Conservation (phyloP, 1,140 invertebrate genomes). For the Apolygus lucorum region DNA sequence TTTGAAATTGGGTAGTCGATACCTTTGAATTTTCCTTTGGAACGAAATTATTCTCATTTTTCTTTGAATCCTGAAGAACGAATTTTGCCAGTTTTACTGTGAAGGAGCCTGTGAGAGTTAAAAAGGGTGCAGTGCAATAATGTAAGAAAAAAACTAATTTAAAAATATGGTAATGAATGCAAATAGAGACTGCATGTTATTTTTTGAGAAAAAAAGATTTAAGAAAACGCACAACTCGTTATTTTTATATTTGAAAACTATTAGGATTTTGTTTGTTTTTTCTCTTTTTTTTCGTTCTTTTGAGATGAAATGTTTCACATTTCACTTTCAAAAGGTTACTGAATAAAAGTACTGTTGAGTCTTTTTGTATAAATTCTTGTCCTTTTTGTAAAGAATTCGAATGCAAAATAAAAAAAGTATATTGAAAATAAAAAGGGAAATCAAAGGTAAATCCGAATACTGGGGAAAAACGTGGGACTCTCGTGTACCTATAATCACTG, state of each 20-base stretch:
- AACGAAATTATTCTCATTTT: no score
- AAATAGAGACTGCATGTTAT: conserved; percentile 15
- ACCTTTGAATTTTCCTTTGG: no score
- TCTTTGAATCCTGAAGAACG: neutral
- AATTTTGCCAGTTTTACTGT: neutral
- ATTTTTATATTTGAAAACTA: conserved; percentile 3
- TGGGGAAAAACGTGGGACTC: neutral
- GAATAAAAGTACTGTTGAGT: neutral
- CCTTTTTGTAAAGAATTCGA: no score
- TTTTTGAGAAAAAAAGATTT: conserved; percentile 8
- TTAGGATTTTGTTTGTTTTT: neutral
- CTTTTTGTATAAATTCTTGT: neutral
- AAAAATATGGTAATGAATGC: conserved; percentile 6
- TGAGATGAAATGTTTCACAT: neutral
- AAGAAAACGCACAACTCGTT: conserved; percentile 4
- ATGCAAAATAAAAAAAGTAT: neutral
- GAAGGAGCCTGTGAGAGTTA: neutral
- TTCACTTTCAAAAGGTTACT: no score
- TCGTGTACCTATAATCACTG: neutral
- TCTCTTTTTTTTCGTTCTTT: neutral
- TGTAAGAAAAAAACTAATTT: neutral
- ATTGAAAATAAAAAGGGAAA: conserved; percentile 1
- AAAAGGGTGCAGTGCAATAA: conserved; percentile 15
- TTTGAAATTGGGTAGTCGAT: no score
- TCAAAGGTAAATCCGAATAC: conserved; percentile 8